Conservation (phyloP, 2,888 invertebrate species). For the Folsomia manolachei region DNA sequence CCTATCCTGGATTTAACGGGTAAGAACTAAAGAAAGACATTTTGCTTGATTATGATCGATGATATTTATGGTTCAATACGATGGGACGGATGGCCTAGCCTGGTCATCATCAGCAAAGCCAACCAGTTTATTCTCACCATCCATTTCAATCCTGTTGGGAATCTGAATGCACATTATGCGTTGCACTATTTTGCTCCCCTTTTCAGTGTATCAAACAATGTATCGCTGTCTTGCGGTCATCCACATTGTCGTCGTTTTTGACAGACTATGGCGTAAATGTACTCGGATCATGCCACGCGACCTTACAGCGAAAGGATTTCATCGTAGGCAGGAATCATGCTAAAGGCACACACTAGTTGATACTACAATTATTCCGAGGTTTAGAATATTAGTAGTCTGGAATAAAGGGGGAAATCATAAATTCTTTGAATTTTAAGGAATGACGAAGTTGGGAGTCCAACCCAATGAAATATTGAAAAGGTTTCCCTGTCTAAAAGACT, state of each 20-base stretch:
- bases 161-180: background rate
- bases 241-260: too few species aligned
- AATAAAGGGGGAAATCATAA: background rate
- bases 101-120: slow-evolving; percentile 7
- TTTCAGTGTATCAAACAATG: slow-evolving; percentile 13
- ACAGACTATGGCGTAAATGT: too few species aligned
- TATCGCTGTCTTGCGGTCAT: slow-evolving; percentile 39
- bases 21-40: slow-evolving; percentile 61
- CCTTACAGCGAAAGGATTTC: too few species aligned
- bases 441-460: slow-evolving; percentile 2
- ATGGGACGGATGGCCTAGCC: background rate
- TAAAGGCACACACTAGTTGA: too few species aligned
- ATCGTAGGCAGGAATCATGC: too few species aligned
- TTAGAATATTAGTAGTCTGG: too few species aligned
- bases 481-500: slow-evolving; percentile 36
- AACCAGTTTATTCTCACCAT: background rate
- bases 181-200: slow-evolving; percentile 16
- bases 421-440: background rate
- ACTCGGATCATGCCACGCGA: too few species aligned
- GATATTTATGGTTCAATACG: slow-evolving; percentile 14
- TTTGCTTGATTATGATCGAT: slow-evolving; percentile 48
- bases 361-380: too few species aligned
- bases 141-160: background rate
- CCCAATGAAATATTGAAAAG: slow-evolving; percentile 36
- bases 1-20: slow-evolving; percentile 94